Evolutionary conservation across 1,140 invertebrate species (phyloP), one percentile per base, ranked within the genome.

Genomic region (Episyrphus balteatus): DNA sequence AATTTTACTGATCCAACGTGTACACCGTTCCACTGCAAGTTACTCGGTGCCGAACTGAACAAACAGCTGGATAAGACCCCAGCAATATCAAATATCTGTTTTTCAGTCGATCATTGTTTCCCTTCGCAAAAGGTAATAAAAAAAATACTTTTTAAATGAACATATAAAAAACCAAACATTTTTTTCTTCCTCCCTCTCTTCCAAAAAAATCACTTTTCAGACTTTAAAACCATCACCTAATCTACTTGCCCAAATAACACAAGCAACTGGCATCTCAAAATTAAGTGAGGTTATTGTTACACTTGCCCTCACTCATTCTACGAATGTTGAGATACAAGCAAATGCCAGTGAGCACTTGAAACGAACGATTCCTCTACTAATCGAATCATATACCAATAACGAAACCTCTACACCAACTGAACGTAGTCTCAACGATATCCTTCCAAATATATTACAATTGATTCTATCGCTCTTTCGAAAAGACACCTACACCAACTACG

Each of bases 221-320:
- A 79, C 76, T 59, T 73, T 87, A 57, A 83, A 81, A 71, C 77
- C 82, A 56, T 79, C 84, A 51, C 66, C 78, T 53, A 82, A 87
- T 61, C 80, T 93, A 59, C 81, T 93, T 66, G 73, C 75, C 58
- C 83, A 88, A 59, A 75, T 95, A 46, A 86, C 83, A 68, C 86
- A 86, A 73, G 77, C 87, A 57, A 75, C 93, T 51, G 83, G 83
- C 59, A 79, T 94, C 52, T 85, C 82, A 43, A 75, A 84, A 56
- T 82, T 92, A 13, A 87, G 92, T 72, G 91, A 95, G 75, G 85
- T 92, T 58, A 83, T 86, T 17, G 83, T 94, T 71, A 86, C 86
- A 32, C 75, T 95, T 59, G 83, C 86, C 41, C 72, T 94, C 45
- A 78, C 84, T 36, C 80, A 86, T 65, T 91, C 89, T 1, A 78